Evolutionary conservation across 2,797 vertebrate genomes (phyloP).

Genomic region (Pristis pectinata): DNA sequence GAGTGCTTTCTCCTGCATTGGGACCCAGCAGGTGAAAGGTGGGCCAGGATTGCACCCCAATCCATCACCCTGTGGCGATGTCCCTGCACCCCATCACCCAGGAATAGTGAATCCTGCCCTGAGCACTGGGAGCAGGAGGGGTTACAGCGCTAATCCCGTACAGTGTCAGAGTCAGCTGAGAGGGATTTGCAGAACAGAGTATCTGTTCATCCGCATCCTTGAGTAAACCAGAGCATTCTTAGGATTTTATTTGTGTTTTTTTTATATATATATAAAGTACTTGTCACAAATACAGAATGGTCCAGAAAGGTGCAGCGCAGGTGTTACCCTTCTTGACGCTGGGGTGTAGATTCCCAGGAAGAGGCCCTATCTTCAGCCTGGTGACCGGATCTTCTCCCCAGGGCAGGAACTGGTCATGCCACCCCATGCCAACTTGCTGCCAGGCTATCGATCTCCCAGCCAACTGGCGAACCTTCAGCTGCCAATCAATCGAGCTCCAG

Average conservation of each 20-base stretch:
- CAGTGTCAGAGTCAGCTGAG: neutral
- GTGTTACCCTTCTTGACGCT: no score
- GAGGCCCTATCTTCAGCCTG: neutral
- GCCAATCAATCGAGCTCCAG: neutral
- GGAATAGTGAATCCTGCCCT: no score
- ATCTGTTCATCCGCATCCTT: neutral
- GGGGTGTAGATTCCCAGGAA: no score
- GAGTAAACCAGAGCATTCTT: neutral
- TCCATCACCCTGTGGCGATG: no score
- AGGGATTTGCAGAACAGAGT: neutral
- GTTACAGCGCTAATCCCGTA: neutral
- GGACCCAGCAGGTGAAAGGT: no score
- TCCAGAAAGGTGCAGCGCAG: neutral
- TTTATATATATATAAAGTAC: no score
- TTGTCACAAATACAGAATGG: neutral
- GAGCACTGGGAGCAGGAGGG: neutral
- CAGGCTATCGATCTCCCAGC: no score
- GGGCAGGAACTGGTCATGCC: no score
- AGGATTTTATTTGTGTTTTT: neutral
- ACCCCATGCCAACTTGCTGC: no score
- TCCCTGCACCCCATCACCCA: neutral
- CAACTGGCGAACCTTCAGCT: neutral
- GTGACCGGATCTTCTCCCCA: neutral
- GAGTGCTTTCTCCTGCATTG: no score
- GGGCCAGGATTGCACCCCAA: no score